Conservation (phyloP, 1,140 invertebrate species). For the Cyrtorhinus lividipennis region DNA sequence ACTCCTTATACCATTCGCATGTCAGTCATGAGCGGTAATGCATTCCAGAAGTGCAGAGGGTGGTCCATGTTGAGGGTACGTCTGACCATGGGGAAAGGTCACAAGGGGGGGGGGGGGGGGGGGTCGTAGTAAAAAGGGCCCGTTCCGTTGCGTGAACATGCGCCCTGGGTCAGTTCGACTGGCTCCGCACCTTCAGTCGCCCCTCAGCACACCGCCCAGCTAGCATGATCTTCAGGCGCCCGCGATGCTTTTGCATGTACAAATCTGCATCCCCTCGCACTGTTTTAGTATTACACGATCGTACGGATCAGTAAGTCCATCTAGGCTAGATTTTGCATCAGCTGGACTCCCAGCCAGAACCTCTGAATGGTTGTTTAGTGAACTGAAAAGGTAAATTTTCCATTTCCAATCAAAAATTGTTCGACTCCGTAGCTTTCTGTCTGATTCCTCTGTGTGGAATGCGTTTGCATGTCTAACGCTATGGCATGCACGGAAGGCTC, state of each 20-base stretch:
- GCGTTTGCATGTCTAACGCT: neutral
- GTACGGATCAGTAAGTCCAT: neutral
- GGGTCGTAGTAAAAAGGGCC: neutral
- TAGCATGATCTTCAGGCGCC: conserved; percentile 12
- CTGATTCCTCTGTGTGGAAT: neutral
- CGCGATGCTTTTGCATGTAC: conserved; percentile 13
- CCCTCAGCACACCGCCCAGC: neutral
- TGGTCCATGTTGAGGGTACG: no score
- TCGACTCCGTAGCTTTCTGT: neutral
- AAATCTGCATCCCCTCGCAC: conserved; percentile 7
- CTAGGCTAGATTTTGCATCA: neutral
- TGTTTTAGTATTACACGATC: neutral
- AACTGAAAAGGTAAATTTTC: neutral
- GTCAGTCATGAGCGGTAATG: no score
- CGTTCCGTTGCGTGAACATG: neutral
- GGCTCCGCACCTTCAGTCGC: neutral
- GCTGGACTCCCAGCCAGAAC: neutral
- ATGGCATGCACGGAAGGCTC: neutral
- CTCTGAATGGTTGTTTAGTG: neutral
- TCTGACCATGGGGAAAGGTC: no score
- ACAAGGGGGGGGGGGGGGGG: neutral
- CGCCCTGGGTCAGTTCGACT: neutral
- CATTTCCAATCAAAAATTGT: neutral
- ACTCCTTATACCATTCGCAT: no score
- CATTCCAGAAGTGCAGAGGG: no score